Evolutionary conservation across 2,797 vertebrate genomes (phyloP).

Genomic region (Myiothlypis coronata): DNA sequence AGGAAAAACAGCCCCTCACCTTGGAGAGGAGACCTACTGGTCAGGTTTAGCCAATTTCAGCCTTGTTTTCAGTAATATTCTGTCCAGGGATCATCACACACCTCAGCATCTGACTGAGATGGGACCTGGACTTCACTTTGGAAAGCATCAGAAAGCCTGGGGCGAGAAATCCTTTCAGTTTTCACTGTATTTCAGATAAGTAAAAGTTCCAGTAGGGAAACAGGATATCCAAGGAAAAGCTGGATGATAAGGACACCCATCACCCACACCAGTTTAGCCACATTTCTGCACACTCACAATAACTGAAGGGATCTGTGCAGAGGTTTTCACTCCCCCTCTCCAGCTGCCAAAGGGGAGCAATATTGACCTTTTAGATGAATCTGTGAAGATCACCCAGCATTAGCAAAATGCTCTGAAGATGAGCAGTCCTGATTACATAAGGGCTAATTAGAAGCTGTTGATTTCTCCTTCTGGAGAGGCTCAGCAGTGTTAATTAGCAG

Average conservation of each 20-base stretch:
- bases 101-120: not conserved
- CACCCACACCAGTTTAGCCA: not conserved
- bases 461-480: not conserved
- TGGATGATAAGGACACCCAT: not conserved
- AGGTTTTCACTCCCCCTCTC: not conserved
- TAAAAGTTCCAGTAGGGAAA: not conserved
- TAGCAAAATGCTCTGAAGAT: not conserved
- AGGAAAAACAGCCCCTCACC: not conserved
- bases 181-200: not conserved
- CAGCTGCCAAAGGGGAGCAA: not conserved
- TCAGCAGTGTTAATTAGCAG: not conserved
- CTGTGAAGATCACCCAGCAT: not conserved
- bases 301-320: not conserved
- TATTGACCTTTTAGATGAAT: not conserved
- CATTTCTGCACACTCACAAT: accelerated
- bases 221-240: not conserved
- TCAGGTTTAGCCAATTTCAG: not conserved
- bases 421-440: conserved; percentile 1
- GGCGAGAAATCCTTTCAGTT: not conserved
- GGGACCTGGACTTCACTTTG: not conserved
- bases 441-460: conserved; percentile 17
- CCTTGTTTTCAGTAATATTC: not conserved
- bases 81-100: not conserved
- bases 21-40: not conserved
- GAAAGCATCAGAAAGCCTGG: not conserved